Conservation (phyloP, 2,888 invertebrate genomes). For the Chaitophorus viminalis region DNA sequence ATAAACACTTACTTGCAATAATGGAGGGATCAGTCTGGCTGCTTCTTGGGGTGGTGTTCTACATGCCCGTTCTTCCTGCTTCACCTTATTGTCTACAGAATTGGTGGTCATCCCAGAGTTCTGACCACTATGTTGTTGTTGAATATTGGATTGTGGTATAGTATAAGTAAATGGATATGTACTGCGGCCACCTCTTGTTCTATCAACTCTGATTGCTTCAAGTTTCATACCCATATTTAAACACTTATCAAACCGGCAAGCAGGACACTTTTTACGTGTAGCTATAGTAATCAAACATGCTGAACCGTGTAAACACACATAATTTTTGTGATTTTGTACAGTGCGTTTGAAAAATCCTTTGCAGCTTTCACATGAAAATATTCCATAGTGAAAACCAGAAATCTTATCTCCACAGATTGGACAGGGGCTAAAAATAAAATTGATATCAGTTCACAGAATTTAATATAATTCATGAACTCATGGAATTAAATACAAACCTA, state of each 20-base stretch:
- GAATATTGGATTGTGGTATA: constrained; percentile 73
- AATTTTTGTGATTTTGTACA: constrained; percentile 97
- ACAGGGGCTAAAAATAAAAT: constrained; percentile 77
- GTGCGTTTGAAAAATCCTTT: constrained; percentile 98
- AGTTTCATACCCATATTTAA: constrained; percentile 95
- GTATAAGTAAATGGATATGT: constrained; percentile 96
- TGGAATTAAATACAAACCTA: constrained; percentile 67
- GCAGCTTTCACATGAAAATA: constrained; percentile 97
- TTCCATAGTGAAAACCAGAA: constrained; percentile 97
- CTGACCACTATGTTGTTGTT: constrained; percentile 69
- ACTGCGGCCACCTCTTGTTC: constrained; percentile 93
- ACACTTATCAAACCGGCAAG: constrained; percentile 96
- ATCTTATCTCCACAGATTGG: constrained; percentile 96
- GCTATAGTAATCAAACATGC: constrained; percentile 92
- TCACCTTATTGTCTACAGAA: constrained; percentile 65
- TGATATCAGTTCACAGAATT: constrained; percentile 23
- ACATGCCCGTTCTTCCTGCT: constrained; percentile 65
- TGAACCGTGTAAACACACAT: constrained; percentile 90
- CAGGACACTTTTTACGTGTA: constrained; percentile 95
- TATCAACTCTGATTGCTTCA: constrained; percentile 94
- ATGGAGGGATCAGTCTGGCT: constrained; percentile 64
- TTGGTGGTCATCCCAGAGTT: constrained; percentile 64
- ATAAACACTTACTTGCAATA: constrained; percentile 64
- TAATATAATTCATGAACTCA: not conserved
- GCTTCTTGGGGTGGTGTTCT: constrained; percentile 64